Percentiles rank a stretch among this genome's conserved stretches.
phyloP scores from a whole-genome alignment of 2,888 invertebrate genomes.

The Acheta domesticus region DNA sequence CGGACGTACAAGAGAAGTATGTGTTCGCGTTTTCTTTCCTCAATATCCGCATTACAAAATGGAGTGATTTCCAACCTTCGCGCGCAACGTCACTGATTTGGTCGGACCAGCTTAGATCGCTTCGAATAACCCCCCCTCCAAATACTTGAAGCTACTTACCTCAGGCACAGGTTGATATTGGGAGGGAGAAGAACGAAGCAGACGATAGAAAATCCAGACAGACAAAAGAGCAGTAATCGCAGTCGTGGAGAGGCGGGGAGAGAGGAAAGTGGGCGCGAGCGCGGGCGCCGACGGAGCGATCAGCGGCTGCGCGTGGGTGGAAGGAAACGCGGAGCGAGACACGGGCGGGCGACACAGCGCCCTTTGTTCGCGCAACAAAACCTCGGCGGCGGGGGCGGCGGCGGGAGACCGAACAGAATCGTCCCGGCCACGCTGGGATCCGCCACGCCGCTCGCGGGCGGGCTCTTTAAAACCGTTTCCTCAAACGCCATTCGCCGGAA shows the following conservation, averaged over 20 bases:
- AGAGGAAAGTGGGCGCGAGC: no score
- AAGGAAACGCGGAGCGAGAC: background rate
- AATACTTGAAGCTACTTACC: no score
- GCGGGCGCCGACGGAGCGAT: background rate
- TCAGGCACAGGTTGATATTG: no score
- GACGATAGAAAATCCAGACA: no score
- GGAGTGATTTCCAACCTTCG: no score
- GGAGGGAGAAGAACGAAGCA: no score
- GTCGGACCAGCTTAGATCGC: no score
- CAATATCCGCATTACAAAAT: no score
- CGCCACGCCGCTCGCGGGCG: background rate
- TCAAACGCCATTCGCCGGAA: background rate
- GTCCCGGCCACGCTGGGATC: background rate
- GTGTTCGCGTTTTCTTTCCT: no score
- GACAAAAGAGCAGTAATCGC: background rate
- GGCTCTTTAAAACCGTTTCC: background rate
- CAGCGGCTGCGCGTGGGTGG: background rate
- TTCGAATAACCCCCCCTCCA: no score
- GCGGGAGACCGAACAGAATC: background rate
- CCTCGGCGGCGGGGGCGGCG: background rate
- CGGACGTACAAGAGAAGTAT: no score
- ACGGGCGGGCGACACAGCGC: background rate
- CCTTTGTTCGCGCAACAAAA: conserved; percentile 10
- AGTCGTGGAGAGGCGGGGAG: background rate
- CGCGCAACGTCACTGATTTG: no score